These are phyloP conservation scores for Nymphicus hollandicus DNA, from an alignment of 2,113 vertebrate genomes.

Conservation along the genomic window DNA sequence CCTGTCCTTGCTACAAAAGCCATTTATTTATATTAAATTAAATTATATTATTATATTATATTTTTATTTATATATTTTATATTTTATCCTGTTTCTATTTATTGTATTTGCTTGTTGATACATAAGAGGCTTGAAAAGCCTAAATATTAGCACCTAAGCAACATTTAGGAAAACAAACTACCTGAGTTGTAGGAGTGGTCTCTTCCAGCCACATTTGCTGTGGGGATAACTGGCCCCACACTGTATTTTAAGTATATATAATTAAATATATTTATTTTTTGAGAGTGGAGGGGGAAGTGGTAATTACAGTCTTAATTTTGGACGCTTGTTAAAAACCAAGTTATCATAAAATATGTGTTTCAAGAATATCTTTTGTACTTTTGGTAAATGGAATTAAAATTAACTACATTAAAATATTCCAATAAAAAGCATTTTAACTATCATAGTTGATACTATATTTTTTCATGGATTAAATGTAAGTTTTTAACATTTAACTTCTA, in stretches of 20 bases:
- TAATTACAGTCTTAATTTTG: not conserved
- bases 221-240: not conserved
- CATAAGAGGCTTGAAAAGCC: not conserved
- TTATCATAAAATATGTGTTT: not conserved
- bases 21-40: not conserved
- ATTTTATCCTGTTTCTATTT: not conserved
- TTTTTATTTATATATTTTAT: too few species aligned
- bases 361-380: not conserved
- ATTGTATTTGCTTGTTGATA: not conserved
- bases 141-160: not conserved
- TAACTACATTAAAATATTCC: not conserved
- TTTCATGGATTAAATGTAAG: not conserved
- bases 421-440: not conserved
- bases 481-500: not conserved
- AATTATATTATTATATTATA: too few species aligned
- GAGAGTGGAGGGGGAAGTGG: not conserved
- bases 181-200: not conserved
- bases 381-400: not conserved
- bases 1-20: not conserved
- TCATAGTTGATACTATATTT: not conserved
- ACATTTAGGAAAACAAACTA: not conserved
- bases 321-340: not conserved
- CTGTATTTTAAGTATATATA: not conserved
- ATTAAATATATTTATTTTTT: not conserved
- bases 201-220: not conserved